Evolutionary conservation across 1,140 invertebrate species (phyloP), one percentile per base, ranked within the genome.

Genomic region (Scaptomyza graminum): DNA sequence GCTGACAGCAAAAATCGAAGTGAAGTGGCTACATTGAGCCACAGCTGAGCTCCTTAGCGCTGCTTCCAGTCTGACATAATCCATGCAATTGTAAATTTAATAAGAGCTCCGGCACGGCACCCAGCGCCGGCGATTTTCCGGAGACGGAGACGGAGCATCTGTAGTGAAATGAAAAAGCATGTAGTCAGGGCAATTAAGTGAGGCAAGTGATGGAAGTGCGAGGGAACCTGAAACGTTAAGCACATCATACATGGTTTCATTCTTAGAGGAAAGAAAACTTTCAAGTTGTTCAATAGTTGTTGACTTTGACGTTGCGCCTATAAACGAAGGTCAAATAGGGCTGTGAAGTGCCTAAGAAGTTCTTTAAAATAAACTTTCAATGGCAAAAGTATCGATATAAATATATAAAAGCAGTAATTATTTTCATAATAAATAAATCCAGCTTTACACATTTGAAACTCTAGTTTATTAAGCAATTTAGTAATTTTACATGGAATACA

Each of bases 21-120:
- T 68, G 56, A 62, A 81, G 82, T 85, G 82, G 73, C 82, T 82
- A 87, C 74, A 82, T 75, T 85, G 82, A 87, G 78, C 82, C 82
- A 59, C 66, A 81, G 79, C 83, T 87, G 79, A 88, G 83, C 82
- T 78, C 67, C 82, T 87, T 88, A 88, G 82, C 82, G 79, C 71
- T 76, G 79, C 55, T 46, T 8, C 70, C 82, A 71, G 82, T 75
- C 82, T 81, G 82, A 87, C 83, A 82, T 87, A 87, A 87, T 87
- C 82, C 83, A 76, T 82, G 75, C 82, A 87, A 87, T 87, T 87
- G 82, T 88, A 87, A 87, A 87, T 88, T 87, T 88, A 87, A 87
- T 88, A 88, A 87, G 79, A 72, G 69, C 41, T 25, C 51, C 37
- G 15, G 47, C 16, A 71, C 46, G 39, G 34, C 28, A 31, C 15